phyloP scores from a whole-genome alignment of 2,888 invertebrate genomes.

The Hirudinaria manillensis region DNA sequence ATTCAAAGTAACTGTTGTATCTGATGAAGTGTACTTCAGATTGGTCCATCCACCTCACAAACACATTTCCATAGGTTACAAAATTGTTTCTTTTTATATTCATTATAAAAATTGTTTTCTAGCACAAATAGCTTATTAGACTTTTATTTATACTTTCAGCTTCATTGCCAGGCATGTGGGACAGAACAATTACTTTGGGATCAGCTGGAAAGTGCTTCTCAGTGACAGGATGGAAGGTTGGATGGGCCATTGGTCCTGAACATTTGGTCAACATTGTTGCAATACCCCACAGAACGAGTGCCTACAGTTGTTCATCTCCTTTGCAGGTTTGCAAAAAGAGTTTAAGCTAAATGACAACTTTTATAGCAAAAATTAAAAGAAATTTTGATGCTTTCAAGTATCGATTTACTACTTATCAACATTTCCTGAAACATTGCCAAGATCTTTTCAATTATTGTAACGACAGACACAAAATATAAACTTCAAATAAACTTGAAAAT shows the following conservation, averaged over 20 bases:
- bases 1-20: constrained; percentile 81
- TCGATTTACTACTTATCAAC: too few relatives aligned
- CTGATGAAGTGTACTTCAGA: constrained; percentile 95
- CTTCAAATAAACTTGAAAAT: neutral
- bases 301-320: constrained; percentile 84
- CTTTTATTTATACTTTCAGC: constrained; percentile 59
- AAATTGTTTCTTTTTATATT: too few relatives aligned
- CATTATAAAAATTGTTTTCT: too few relatives aligned
- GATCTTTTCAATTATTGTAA: neutral
- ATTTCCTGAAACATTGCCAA: too few relatives aligned
- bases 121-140: too few relatives aligned
- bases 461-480: neutral
- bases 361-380: too few relatives aligned
- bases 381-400: too few relatives aligned
- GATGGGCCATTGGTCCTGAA: constrained; percentile 89
- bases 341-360: too few relatives aligned
- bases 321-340: constrained; percentile 57
- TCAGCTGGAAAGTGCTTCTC: constrained; percentile 95
- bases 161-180: constrained; percentile 94
- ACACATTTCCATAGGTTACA: neutral
- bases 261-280: constrained; percentile 72
- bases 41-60: too few relatives aligned
- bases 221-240: constrained; percentile 77
- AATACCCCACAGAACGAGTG: constrained; percentile 83
- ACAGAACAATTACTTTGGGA: constrained; percentile 89